Percentiles rank a stretch among this genome's conserved stretches.
Evolutionary conservation across 2,888 invertebrate species (phyloP).

Genomic region (Phyllotreta striolata): DNA sequence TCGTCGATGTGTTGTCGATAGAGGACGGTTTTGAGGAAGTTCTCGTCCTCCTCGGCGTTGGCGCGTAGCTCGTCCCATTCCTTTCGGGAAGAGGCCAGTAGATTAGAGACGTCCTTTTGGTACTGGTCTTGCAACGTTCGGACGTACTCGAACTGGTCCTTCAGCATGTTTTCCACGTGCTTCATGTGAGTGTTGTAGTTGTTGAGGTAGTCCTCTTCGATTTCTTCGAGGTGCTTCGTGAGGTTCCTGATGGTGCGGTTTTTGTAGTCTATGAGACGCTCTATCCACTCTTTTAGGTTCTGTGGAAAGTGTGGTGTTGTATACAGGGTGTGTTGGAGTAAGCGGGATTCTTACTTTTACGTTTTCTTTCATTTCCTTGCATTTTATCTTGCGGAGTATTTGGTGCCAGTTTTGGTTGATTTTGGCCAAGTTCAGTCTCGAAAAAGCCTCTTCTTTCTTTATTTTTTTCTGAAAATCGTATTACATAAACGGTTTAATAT

Average conservation of each 20-base stretch:
- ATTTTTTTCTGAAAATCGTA: slow-evolving; percentile 74
- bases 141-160: slow-evolving; percentile 64
- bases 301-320: slow-evolving; percentile 46
- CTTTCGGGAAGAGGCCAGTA: slow-evolving; percentile 63
- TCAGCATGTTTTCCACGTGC: slow-evolving; percentile 72
- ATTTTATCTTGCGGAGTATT: slow-evolving; percentile 77
- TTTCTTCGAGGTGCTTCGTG: slow-evolving; percentile 71
- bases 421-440: slow-evolving; percentile 81
- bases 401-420: slow-evolving; percentile 87
- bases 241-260: slow-evolving; percentile 72
- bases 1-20: slow-evolving; percentile 55
- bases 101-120: slow-evolving; percentile 65
- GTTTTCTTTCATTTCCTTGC: slow-evolving; percentile 75
- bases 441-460: slow-evolving; percentile 80
- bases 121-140: slow-evolving; percentile 60
- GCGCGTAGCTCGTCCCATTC: slow-evolving; percentile 64
- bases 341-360: slow-evolving; percentile 66
- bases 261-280: slow-evolving; percentile 72
- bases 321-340: neutral
- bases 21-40: slow-evolving; percentile 59
- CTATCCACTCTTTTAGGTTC: slow-evolving; percentile 69
- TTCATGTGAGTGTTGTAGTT: slow-evolving; percentile 78
- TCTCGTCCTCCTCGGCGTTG: slow-evolving; percentile 59
- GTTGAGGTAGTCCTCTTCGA: slow-evolving; percentile 77
- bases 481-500: too few species aligned